These are phyloP conservation scores for Clinocottus analis DNA, from an alignment of 2,113 vertebrate genomes.

Conservation along the genomic window DNA sequence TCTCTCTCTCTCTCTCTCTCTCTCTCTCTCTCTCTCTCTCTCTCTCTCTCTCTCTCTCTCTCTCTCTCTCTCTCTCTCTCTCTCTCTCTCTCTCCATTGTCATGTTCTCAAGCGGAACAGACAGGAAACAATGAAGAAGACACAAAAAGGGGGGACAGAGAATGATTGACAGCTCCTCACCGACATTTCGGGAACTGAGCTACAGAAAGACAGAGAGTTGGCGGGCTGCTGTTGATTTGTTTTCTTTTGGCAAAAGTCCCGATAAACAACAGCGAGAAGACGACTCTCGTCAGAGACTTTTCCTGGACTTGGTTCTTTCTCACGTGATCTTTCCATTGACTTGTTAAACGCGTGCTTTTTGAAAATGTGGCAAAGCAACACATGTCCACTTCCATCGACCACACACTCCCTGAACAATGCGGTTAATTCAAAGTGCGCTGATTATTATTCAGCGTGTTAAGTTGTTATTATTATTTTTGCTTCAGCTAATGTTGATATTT, in stretches of 20 bases:
- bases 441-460: conserved; percentile 4
- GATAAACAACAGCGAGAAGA: background rate
- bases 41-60: conserved; percentile 56
- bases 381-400: background rate
- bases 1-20: conserved; percentile 57
- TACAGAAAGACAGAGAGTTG: conserved; percentile 43
- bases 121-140: conserved; percentile 46
- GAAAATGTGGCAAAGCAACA: conserved; percentile 4
- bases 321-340: conserved; percentile 1
- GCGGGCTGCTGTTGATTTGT: conserved; percentile 35
- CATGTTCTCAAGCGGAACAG: conserved; percentile 44
- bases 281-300: background rate
- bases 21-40: conserved; percentile 60
- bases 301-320: background rate
- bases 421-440: conserved; percentile 9
- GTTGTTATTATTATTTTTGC: conserved; percentile 17
- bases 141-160: conserved; percentile 33
- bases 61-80: conserved; percentile 56
- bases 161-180: conserved; percentile 62
- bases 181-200: conserved; percentile 53
- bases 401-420: conserved; percentile 1
- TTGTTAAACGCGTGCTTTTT: conserved; percentile 13
- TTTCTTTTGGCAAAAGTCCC: conserved; percentile 5
- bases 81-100: conserved; percentile 60
- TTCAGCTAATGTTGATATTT: conserved; percentile 8